Evolutionary conservation across 2,113 vertebrate species (phyloP), one percentile per base, ranked within the genome.

Genomic region (Hassar affinis): DNA sequence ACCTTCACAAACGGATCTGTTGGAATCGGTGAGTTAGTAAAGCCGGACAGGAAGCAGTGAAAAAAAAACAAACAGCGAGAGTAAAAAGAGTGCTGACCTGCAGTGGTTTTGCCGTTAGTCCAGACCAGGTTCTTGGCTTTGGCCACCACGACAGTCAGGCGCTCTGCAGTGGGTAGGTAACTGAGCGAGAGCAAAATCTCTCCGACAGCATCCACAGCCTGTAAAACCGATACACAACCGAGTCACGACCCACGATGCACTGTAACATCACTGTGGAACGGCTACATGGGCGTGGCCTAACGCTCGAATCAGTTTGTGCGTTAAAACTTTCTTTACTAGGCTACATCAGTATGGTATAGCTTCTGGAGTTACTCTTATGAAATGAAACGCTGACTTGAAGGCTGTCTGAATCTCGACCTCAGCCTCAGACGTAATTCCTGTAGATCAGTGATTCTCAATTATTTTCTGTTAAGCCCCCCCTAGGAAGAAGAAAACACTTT

Each of bases 1-100:
- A 99, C 97, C 92, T 99, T 99, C 89, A 99, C 96, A 1, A 98
- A 99, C 5, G 98, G 98, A 89, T 99, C 98, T 99, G 91, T 85
- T 45, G 6, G 85, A 1, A 64, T 47, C 33, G 57, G 9, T 4
- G 9, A 10, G 72, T 52, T 68, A 76, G 56, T 38, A 56, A 45
- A 42, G 35, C 8, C 18, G 7, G 4, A 17, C 33, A 56, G 51
- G 25, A 56, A 27, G 15, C 14, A 52, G 0, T n/a, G 18, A n/a
- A n/a, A n/a, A n/a, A n/a, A n/a, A n/a, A n/a, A n/a, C 8, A 17
- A n/a, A 7, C 11, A 56, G 22, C 9, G 17, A n/a, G 35, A 42
- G 14, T 49, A 68, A 51, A 51, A 27, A 18, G 6, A 35, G n/a
- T 45, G 2, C 92, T 94, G 88, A 98, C 97, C 97, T 79, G 97